These are phyloP conservation scores for Planococcus citri DNA, from an alignment of 1,140 invertebrate species.

Conservation along the genomic window DNA sequence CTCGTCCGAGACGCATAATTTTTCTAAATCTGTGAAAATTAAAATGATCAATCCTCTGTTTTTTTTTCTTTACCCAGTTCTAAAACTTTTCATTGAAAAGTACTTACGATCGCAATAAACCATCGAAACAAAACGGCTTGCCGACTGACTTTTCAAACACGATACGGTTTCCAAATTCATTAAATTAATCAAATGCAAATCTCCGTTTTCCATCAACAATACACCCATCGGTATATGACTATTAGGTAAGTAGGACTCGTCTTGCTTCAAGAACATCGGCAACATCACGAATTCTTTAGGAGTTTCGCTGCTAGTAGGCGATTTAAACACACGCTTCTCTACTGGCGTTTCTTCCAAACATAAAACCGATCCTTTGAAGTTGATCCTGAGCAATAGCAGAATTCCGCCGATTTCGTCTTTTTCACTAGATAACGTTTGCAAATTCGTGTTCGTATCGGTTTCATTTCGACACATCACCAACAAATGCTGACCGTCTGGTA, in stretches of 20 bases:
- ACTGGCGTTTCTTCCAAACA: constrained; percentile 47
- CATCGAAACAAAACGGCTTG: constrained; percentile 56
- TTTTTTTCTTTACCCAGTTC: no score
- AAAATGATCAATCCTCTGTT: constrained; percentile 13
- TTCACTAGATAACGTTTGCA: neutral
- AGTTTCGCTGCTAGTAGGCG: constrained; percentile 37
- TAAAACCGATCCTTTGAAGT: constrained; percentile 33
- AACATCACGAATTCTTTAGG: constrained; percentile 53
- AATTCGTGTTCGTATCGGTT: neutral
- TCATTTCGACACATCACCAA: constrained; percentile 45
- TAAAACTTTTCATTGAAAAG: neutral
- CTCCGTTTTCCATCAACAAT: constrained; percentile 54
- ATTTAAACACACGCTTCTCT: constrained; percentile 45
- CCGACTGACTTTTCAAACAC: constrained; percentile 44
- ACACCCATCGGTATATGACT: constrained; percentile 32
- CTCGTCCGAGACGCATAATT: constrained; percentile 66
- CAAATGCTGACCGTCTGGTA: constrained; percentile 48
- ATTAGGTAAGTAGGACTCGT: constrained; percentile 27
- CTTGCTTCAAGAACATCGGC: constrained; percentile 39
- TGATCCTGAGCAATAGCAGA: constrained; percentile 24
- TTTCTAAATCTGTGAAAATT: constrained; percentile 51
- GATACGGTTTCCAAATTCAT: constrained; percentile 47
- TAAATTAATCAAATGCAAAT: constrained; percentile 51
- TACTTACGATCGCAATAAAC: constrained; percentile 58
- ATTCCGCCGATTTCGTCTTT: constrained; percentile 15